Evolutionary conservation across 2,113 vertebrate genomes (phyloP).

Genomic region (Rhabdornis inornatus): DNA sequence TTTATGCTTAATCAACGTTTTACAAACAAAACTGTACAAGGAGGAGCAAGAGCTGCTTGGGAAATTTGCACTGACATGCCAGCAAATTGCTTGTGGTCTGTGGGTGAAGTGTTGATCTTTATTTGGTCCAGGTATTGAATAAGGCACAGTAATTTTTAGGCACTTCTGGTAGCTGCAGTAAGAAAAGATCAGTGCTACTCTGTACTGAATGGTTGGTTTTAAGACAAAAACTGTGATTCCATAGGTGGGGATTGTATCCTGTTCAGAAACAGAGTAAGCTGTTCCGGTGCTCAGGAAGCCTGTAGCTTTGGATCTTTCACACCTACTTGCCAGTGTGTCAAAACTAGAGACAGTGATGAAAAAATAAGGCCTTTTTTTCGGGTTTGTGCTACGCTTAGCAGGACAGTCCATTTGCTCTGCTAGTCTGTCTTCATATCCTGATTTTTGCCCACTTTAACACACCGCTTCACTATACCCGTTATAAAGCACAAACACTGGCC

Average conservation of each 20-base stretch:
- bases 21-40: background rate
- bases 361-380: background rate
- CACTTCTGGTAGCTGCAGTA: background rate
- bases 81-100: background rate
- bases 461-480: rapidly evolving
- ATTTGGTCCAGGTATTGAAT: background rate
- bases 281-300: background rate
- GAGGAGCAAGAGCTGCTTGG: background rate
- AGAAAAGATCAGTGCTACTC: background rate
- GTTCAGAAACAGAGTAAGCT: background rate
- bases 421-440: background rate
- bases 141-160: background rate
- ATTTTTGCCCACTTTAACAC: background rate
- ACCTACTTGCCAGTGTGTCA: rapidly evolving
- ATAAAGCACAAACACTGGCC: background rate
- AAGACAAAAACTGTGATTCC: background rate
- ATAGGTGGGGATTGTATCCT: background rate
- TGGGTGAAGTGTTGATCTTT: background rate
- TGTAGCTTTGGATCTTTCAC: background rate
- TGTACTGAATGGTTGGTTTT: background rate
- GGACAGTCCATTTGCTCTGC: background rate
- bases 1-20: background rate
- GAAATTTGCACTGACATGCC: background rate
- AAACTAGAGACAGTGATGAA: background rate
- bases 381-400: background rate